Evolutionary conservation across 2,113 vertebrate genomes (phyloP), one percentile per base, ranked within the genome.

Genomic region (Amphiprion percula): DNA sequence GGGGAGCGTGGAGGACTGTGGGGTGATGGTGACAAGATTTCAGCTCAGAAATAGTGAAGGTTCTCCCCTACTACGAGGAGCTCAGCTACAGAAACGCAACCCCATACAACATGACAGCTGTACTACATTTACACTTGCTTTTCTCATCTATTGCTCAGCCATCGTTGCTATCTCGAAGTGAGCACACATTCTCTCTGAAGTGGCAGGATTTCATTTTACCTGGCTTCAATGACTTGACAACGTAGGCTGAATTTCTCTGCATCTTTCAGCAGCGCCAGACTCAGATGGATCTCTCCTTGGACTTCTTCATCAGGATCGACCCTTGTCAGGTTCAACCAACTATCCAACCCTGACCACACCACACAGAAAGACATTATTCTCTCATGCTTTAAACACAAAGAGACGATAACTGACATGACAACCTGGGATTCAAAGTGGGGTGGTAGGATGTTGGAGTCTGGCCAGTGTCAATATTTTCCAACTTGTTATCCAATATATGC

Each of bases 271-370:
- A 97, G 85, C 74, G 78, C 77, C 85, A 98, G 87, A 1, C 94
- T 93, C 88, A 97, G 84, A 23, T 94, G 94, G 88, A 98, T 94
- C 94, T 98, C 96, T 0, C 97, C 97, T 88, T 97, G 97, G 59
- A 97, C 96, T 88, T 98, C 97, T 0, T 96, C 92, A 1, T 97
- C 93, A 0, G 96, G 97, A 77, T 96, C 91, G 62, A 97, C 95
- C 0, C 76, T 94, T 0, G 87, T 96, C 93, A 98, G 94, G 82
- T 96, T 96, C 88, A 97, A 87, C 97, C 97, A 98, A 89, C 92
- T 88, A 47, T 98, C 97, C 0, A 96, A 46, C 2, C 97, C 97
- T 98, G 91, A 21, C 12, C 53, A 3, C 1, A 73, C 2, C 74
- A 63, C 53, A 83, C 30, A 75, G 8, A 72, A 10, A 82, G n/a